Evolutionary conservation across 2,797 vertebrate species (phyloP), one percentile per base, ranked within the genome.

Genomic region (Enteromius paludinosus): DNA sequence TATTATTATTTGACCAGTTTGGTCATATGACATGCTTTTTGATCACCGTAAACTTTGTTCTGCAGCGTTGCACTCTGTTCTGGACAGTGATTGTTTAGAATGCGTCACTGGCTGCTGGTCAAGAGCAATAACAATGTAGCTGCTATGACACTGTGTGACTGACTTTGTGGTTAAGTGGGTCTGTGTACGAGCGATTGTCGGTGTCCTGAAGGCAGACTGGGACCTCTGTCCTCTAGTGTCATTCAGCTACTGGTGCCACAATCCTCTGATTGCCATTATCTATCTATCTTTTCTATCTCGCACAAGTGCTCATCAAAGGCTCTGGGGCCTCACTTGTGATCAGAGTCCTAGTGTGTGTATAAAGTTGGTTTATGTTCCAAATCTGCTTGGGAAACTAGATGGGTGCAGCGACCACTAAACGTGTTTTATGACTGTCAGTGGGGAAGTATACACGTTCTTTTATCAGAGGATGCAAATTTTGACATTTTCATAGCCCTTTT

Each of bases 181-280:
- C 10, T 76, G 28, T 85, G 82, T 79, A 71, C 81, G 38, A 78
- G 75, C 83, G 73, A 78, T 76, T 79, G 65, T 74, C 65, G 59
- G 74, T 76, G 77, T 81, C 35, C 86, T 80, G 74, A 83, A 86
- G 77, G 84, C 86, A 90, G 90, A 92, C 91, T 91, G 90, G 86
- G 78, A 64, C 83, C 86, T 91, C 90, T 94, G 94, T 94, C 69
- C 89, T 83, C 88, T 86, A 56, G 94, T 94, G 84, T 92, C 93
- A 92, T 62, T 70, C 91, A 65, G 92, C 81, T 89, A 80, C 93
- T 93, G 93, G 95, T 92, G 89, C 92, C 91, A 78, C 91, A 83
- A 87, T 84, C 86, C 86, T 72, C 87, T 10, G 86, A 89, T 89
- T 23, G 75, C 77, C 69, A 77, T 77, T 45, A 45, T 45, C 43